phyloP scores from a whole-genome alignment of 2,797 vertebrate genomes.

The Hemibagrus guttatus region DNA sequence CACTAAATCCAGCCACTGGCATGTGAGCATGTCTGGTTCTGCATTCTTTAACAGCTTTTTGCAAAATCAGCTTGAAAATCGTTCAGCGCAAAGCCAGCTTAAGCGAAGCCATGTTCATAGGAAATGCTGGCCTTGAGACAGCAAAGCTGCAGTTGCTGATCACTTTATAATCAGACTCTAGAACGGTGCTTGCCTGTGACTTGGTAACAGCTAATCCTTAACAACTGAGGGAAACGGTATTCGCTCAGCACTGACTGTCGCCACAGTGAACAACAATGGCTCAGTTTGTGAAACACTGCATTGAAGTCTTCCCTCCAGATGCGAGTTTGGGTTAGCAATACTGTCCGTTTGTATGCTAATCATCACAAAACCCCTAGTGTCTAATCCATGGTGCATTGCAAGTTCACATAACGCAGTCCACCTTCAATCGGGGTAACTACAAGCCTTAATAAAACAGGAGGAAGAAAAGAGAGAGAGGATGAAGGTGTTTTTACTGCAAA shows the following conservation, averaged over 20 bases:
- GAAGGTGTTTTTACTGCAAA: not conserved
- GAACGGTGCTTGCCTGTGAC: slow-evolving; percentile 15
- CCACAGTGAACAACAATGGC: slow-evolving; percentile 69
- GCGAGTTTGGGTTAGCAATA: slow-evolving; percentile 63
- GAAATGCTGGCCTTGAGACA: not conserved
- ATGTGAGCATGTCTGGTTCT: not conserved
- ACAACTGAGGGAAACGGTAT: slow-evolving; percentile 33
- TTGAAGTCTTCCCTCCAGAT: slow-evolving; percentile 79
- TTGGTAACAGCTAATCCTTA: slow-evolving; percentile 29
- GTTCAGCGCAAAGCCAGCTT: not conserved
- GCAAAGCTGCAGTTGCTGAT: not conserved
- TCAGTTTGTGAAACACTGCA: slow-evolving; percentile 77
- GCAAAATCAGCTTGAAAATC: not conserved
- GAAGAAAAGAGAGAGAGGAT: slow-evolving; percentile 6
- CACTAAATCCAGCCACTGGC: not conserved
- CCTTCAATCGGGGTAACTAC: slow-evolving; percentile 17
- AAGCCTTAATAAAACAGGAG: not conserved
- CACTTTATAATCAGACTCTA: slow-evolving; percentile 11
- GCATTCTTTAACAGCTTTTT: not conserved
- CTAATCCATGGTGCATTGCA: slow-evolving; percentile 59
- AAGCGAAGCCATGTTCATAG: not conserved
- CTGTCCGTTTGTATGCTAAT: slow-evolving; percentile 60
- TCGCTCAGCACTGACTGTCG: slow-evolving; percentile 39
- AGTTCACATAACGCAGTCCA: slow-evolving; percentile 31
- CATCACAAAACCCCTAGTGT: slow-evolving; percentile 76